Evolutionary conservation across 2,113 vertebrate species (phyloP).

Genomic region (Caracal caracal): DNA sequence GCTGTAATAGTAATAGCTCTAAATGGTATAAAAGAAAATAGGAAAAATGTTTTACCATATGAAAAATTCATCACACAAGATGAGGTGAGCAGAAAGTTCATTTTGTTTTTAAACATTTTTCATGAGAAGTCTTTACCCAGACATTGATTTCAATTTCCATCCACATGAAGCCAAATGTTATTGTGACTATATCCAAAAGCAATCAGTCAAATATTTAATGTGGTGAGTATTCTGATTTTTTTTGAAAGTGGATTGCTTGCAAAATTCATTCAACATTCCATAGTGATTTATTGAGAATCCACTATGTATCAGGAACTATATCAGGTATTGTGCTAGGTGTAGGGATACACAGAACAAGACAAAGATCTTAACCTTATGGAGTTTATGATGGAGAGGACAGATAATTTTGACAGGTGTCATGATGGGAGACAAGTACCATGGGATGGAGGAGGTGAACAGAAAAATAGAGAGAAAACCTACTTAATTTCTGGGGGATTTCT

Average conservation of each 20-base stretch:
- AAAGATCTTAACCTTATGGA: not conserved
- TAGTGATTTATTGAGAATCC: not conserved
- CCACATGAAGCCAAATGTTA: not conserved
- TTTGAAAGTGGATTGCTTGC: not conserved
- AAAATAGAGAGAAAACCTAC: not conserved
- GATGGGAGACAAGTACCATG: not conserved
- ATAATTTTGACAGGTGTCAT: not conserved
- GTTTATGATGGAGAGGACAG: not conserved
- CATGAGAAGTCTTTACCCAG: not conserved
- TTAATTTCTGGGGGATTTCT: not conserved
- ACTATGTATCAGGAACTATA: not conserved
- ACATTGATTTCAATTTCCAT: constrained; percentile 22
- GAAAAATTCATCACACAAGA: constrained; percentile 6
- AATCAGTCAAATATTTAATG: not conserved
- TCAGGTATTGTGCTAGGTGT: not conserved
- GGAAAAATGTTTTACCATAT: not conserved
- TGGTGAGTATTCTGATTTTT: not conserved
- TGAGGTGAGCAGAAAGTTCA: not conserved
- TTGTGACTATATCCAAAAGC: constrained; percentile 18
- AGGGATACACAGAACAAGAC: not conserved
- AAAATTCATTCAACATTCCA: not conserved
- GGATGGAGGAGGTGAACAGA: not conserved
- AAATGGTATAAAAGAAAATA: not conserved
- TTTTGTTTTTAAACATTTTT: constrained; percentile 37
- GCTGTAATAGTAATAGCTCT: not conserved